A percentile compares a stretch with the other conserved stretches of the same genome.
Evolutionary conservation across 2,113 vertebrate species (phyloP).

Genomic region (Shinisaurus crocodilurus): DNA sequence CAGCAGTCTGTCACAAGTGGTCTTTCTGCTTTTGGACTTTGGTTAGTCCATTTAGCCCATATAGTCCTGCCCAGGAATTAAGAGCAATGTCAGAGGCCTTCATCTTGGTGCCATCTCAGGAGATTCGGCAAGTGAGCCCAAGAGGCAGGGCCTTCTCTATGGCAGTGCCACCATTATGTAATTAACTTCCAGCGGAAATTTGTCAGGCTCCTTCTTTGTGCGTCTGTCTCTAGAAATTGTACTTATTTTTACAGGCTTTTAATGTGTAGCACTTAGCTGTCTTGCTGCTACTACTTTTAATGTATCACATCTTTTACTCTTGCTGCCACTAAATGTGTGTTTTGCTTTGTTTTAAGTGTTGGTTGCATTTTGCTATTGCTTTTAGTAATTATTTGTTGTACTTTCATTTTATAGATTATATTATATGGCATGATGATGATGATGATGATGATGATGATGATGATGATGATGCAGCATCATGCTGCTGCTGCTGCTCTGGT

Average conservation of each 20-base stretch:
- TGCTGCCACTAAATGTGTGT: background rate
- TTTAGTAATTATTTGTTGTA: background rate
- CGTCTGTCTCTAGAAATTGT: background rate
- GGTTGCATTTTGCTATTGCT: background rate
- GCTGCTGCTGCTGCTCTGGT: no score
- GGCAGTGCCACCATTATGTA: background rate
- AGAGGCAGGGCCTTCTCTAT: background rate
- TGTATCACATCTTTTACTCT: background rate
- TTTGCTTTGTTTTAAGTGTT: background rate
- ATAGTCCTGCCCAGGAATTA: background rate
- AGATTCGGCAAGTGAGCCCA: background rate
- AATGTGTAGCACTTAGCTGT: background rate
- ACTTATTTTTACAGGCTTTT: background rate
- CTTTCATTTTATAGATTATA: background rate
- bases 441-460: no score
- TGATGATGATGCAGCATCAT: no score
- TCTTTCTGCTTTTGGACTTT: background rate
- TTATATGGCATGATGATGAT: background rate
- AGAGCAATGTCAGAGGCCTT: background rate
- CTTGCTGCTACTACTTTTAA: background rate
- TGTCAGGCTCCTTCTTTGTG: background rate
- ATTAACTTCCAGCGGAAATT: background rate
- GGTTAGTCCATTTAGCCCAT: background rate
- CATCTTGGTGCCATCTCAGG: background rate
- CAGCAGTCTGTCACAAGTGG: background rate